phyloP scores from a whole-genome alignment of 2,888 invertebrate genomes.

The Crioceris asparagi region DNA sequence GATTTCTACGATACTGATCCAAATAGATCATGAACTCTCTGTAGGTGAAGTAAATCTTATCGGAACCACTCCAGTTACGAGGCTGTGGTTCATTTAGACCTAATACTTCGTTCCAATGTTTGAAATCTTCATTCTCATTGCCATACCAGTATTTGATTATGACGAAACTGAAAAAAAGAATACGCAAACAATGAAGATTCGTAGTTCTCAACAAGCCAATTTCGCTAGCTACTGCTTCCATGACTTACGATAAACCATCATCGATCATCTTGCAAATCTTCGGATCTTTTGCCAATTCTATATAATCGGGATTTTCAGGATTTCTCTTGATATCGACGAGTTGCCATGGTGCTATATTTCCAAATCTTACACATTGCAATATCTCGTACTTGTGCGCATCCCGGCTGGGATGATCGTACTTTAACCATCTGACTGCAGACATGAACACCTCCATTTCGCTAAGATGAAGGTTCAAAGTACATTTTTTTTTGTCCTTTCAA shows the following conservation, averaged over 20 bases:
- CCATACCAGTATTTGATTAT: slow-evolving; percentile 70
- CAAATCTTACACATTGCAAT: slow-evolving; percentile 63
- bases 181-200: neutral
- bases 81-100: slow-evolving; percentile 60
- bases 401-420: slow-evolving; percentile 57
- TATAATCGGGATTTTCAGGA: slow-evolving; percentile 60
- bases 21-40: slow-evolving; percentile 56
- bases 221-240: neutral
- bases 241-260: slow-evolving; percentile 64
- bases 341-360: slow-evolving; percentile 70
- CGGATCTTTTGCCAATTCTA: slow-evolving; percentile 54
- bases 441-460: slow-evolving; percentile 69
- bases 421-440: slow-evolving; percentile 71
- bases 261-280: slow-evolving; percentile 69
- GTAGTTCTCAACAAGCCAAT: neutral
- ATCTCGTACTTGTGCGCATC: slow-evolving; percentile 47
- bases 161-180: slow-evolving; percentile 48
- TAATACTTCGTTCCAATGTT: slow-evolving; percentile 58
- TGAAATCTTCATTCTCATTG: slow-evolving; percentile 59
- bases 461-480: too few relatives aligned
- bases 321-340: slow-evolving; percentile 67
- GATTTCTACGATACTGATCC: slow-evolving; percentile 48
- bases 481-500: too few relatives aligned
- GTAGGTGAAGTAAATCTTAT: slow-evolving; percentile 60
- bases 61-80: slow-evolving; percentile 59